phyloP scores from a whole-genome alignment of 2,888 invertebrate genomes.

The Cistogaster globosa region DNA sequence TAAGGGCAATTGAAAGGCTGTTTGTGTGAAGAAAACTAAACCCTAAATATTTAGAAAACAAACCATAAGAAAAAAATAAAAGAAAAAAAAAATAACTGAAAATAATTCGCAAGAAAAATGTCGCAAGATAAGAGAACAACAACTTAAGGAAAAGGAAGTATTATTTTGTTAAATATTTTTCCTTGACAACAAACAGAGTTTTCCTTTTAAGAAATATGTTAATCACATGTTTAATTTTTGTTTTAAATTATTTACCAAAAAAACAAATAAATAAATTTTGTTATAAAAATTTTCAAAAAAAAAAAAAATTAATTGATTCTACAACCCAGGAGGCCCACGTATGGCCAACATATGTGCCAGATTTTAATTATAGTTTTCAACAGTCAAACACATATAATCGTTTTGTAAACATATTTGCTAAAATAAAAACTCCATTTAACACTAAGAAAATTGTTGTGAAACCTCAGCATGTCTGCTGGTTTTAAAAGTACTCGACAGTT shows the following conservation, averaged over 20 bases:
- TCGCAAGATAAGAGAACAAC: not conserved
- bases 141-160: conserved; percentile 16
- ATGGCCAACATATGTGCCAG: conserved; percentile 51
- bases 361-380: conserved; percentile 28
- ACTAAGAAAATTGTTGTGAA: not conserved
- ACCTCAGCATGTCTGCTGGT: conserved; percentile 51
- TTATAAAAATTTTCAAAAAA: not conserved
- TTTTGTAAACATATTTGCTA: conserved; percentile 12
- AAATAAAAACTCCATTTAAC: not conserved
- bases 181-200: not conserved
- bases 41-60: conserved; percentile 46
- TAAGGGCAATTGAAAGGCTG: conserved; percentile 2
- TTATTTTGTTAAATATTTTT: not conserved
- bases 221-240: conserved; percentile 29
- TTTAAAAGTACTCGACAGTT: conserved; percentile 28
- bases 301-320: not conserved
- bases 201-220: conserved; percentile 1
- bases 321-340: conserved; percentile 1
- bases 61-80: conserved; percentile 10
- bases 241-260: not conserved
- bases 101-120: conserved; percentile 41
- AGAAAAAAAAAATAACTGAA: not conserved
- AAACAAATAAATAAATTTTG: not conserved
- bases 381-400: not conserved
- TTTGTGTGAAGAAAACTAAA: conserved; percentile 22